phyloP scores from a whole-genome alignment of 1,140 invertebrate species.

The Nasonia giraulti region DNA sequence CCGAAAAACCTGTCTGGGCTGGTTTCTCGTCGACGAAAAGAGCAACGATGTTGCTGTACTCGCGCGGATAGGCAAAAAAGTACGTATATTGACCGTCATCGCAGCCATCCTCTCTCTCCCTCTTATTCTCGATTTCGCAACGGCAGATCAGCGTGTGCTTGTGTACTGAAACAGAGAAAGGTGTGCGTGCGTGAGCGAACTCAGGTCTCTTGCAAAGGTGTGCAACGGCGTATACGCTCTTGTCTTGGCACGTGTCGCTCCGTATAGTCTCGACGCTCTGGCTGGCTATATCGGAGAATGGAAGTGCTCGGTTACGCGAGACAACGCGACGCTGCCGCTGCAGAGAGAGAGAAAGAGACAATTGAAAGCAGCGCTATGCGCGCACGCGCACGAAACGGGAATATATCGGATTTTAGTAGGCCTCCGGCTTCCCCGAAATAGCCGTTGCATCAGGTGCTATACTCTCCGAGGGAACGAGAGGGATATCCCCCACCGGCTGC shows the following conservation, averaged over 20 bases:
- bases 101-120: not conserved
- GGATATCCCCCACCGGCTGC: constrained; percentile 6
- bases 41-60: too few relatives aligned
- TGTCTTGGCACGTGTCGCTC: not conserved
- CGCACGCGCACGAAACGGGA: constrained; percentile 23
- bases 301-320: constrained; percentile 35
- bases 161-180: not conserved
- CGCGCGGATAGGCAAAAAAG: not conserved
- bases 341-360: not conserved
- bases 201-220: not conserved
- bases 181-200: not conserved
- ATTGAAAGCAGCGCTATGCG: constrained; percentile 11
- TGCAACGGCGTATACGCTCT: not conserved
- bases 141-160: not conserved
- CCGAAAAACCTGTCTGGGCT: too few relatives aligned
- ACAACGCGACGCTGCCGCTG: constrained; percentile 30
- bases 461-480: not conserved
- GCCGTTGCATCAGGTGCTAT: constrained; percentile 42
- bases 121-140: not conserved
- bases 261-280: not conserved
- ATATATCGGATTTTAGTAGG: constrained; percentile 43
- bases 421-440: constrained; percentile 43
- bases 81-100: not conserved
- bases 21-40: too few relatives aligned
- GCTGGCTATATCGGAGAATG: not conserved